Evolutionary conservation across 2,113 vertebrate species (phyloP), one percentile per base, ranked within the genome.

Genomic region (Labrus mixtus): DNA sequence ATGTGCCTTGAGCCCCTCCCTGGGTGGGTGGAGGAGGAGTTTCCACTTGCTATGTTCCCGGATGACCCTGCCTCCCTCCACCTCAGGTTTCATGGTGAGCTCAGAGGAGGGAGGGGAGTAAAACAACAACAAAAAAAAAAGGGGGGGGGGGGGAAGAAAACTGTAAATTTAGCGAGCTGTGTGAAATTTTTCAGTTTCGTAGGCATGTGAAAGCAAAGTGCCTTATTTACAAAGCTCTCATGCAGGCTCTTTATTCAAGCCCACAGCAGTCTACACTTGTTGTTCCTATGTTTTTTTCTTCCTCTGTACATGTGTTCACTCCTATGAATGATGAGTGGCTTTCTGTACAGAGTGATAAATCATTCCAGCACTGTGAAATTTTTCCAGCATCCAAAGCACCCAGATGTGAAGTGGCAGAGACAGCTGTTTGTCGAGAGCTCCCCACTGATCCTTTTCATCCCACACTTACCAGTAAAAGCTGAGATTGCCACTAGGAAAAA

Each of bases 41-140:
- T 91, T 87, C 85, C 83, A 73, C 45, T 56, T 5, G 78, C 74
- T 36, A 67, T 78, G 77, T 94, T 94, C 93, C 91, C 83, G 92
- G 84, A 91, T 75, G 84, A 79, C 78, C 29, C 29, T 33, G 29
- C 83, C 89, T 68, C 68, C 90, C 82, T 55, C 67, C 19, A n/a
- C n/a, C 64, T 88, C 86, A 80, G n/a, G 81, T 92, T 92, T 93
- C 90, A 89, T 19, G 5, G 78, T 88, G 80, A 88, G 72, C 79
- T 79, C 79, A 91, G 29, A 82, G 37, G n/a, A 55, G 78, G 87
- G 87, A 48, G 79, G 83, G 76, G 2, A n/a, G 39, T 65, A 41
- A 48, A 33, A 33, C 29, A 74, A 87, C 57, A 76, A 62, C 53
- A 75, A 77, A 50, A 58, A 22, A 17, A 68, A 59, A 53, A 62